Evolutionary conservation across 2,797 vertebrate genomes (phyloP).

Genomic region (Sebastes minor): DNA sequence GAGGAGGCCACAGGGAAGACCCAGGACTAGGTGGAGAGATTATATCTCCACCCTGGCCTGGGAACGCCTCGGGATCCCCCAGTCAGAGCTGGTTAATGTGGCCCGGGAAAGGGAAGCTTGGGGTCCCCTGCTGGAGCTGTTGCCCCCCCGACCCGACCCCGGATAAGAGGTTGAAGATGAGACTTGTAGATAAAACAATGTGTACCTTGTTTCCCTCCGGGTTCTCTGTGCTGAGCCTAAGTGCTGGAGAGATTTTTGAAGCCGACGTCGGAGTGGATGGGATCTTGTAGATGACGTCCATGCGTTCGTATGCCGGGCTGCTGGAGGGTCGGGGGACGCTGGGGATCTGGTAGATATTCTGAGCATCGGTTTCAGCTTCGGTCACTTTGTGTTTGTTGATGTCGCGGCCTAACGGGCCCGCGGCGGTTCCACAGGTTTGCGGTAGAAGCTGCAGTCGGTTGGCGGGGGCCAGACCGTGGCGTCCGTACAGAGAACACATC

Average conservation of each 20-base stretch:
- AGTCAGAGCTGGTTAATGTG: no score
- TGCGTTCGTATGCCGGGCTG: constrained; percentile 82
- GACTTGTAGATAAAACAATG: no score
- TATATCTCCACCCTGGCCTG: no score
- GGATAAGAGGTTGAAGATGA: no score
- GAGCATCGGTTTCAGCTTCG: not conserved
- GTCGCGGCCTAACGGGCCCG: not conserved
- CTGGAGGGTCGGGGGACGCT: constrained; percentile 34
- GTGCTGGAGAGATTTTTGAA: constrained; percentile 53
- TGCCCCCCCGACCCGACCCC: no score
- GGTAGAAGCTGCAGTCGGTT: constrained; percentile 89
- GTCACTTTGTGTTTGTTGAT: not conserved
- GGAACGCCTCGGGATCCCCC: no score
- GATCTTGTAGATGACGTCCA: constrained; percentile 84
- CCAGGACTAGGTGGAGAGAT: no score
- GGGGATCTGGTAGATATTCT: constrained; percentile 86
- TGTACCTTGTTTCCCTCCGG: constrained; percentile 76
- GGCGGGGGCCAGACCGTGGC: constrained; percentile 91
- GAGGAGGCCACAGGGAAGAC: no score
- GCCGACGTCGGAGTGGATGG: constrained; percentile 54
- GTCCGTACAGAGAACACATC: constrained; percentile 89
- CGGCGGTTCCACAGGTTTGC: not conserved
- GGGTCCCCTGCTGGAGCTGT: no score
- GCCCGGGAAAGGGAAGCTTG: no score
- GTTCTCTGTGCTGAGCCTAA: constrained; percentile 70